A percentile compares a stretch with the other conserved stretches of the same genome.
phyloP scores from a whole-genome alignment of 2,113 vertebrate species.

The Megatriorchis doriae region DNA sequence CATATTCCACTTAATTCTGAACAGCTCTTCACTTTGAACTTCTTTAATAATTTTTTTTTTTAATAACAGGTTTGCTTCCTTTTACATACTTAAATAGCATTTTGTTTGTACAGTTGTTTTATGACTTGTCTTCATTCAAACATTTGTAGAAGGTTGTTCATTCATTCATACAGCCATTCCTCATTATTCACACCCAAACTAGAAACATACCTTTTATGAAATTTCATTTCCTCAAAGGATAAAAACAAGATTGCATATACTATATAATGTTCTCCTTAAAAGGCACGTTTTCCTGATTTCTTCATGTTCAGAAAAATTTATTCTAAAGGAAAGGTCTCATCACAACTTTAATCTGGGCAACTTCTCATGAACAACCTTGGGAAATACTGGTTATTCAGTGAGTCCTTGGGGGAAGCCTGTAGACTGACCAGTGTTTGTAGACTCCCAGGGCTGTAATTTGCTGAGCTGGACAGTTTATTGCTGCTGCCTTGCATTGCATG shows the following conservation, averaged over 20 bases:
- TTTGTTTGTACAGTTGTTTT: not conserved
- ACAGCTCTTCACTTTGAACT: not conserved
- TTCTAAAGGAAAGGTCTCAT: not conserved
- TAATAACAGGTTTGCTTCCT: not conserved
- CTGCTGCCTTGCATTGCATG: not conserved
- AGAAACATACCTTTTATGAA: not conserved
- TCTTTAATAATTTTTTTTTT: not conserved
- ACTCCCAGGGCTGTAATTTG: not conserved
- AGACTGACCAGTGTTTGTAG: not conserved
- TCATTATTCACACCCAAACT: not conserved
- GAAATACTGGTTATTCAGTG: not conserved
- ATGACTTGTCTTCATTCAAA: not conserved
- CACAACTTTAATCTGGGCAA: not conserved
- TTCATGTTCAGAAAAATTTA: not conserved
- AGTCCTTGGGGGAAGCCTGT: not conserved
- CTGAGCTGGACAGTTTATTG: not conserved
- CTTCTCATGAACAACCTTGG: not conserved
- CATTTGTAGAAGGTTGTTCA: not conserved
- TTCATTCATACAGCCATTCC: not conserved
- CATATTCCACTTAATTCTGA: not conserved
- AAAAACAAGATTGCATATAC: not conserved
- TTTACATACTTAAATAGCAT: not conserved
- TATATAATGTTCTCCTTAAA: accelerated
- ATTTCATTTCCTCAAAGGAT: not conserved
- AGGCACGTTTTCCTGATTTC: not conserved